Percentiles rank a stretch among this genome's conserved stretches.
These are phyloP conservation scores for Eupithecia subfuscata DNA, from an alignment of 2,888 invertebrate genomes.

Conservation along the genomic window DNA sequence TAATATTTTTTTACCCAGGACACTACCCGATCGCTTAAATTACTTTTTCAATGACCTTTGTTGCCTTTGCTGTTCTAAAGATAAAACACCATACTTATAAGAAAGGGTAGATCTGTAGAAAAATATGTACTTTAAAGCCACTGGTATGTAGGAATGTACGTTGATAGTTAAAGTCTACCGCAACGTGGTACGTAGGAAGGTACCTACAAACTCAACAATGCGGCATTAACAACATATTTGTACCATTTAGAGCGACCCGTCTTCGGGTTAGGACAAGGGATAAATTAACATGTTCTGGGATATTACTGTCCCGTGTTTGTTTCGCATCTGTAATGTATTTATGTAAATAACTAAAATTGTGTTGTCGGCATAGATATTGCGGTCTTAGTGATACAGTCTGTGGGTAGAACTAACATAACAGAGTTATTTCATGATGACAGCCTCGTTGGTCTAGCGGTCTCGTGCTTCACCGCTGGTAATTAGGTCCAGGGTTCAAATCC, in stretches of 20 bases:
- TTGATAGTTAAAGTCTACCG: not conserved
- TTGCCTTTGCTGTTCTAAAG: too few relatives aligned
- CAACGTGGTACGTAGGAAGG: not conserved
- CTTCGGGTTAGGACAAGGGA: conserved; percentile 25
- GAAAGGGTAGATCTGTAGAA: not conserved
- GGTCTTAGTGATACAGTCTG: not conserved
- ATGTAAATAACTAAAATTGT: conserved; percentile 11
- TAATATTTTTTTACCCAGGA: too few relatives aligned
- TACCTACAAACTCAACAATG: conserved; percentile 7
- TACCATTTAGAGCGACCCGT: conserved; percentile 23
- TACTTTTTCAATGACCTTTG: too few relatives aligned
- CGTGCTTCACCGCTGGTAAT: not conserved
- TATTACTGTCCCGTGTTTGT: conserved; percentile 16
- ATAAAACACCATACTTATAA: too few relatives aligned
- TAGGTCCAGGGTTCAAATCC: not conserved
- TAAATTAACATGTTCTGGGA: conserved; percentile 28
- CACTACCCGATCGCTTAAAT: too few relatives aligned
- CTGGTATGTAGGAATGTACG: not conserved
- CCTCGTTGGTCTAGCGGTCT: not conserved
- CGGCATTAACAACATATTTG: conserved; percentile 19
- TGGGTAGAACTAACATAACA: not conserved
- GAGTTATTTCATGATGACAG: not conserved
- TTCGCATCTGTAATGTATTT: conserved; percentile 14
- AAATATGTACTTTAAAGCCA: not conserved
- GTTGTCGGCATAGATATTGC: conserved; percentile 1